Evolutionary conservation across 2,888 invertebrate genomes (phyloP), one percentile per base, ranked within the genome.

Genomic region (Eupsilia transversa): DNA sequence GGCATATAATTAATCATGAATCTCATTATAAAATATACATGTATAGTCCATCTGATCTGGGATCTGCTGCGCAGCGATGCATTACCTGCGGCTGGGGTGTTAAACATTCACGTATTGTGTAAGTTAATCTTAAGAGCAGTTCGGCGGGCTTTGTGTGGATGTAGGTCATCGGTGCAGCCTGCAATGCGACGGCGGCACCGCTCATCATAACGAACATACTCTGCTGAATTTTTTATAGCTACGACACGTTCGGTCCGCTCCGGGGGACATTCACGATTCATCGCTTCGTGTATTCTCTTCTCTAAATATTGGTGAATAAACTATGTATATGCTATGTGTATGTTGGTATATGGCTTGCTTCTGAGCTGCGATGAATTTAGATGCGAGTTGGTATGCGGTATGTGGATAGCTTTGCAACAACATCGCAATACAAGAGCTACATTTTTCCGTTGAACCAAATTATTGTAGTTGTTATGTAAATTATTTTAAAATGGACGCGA

Each of bases 131-230:
- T 79, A 82, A 79, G 78, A 83, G 77, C 71, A 72, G 79, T 77
- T 80, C 78, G 68, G 72, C 33, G 71, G 83, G 87, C 86, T 89
- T 90, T 92, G 91, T 90, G 85, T 85, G 88, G 88, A 94, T 94
- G 88, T 95, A 94, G 95, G 95, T 94, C 95, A 94, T 93, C 91
- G 88, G 89, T 86, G 94, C 92, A 93, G 88, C 91, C 94, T 95
- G 95, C 95, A 95, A 87, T 95, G 95, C 95, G 94, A 87, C 89
- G 91, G 87, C 89, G 91, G 87, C 70, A 67, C 75, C 77, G 86
- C 87, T 89, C 88, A 85, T 88, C 90, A 90, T 88, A 89, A 84
- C 84, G 83, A 83, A 88, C 83, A 65, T 81, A n/a, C n/a, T 74
- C 83, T 74, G 72, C 86, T 89, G 87, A 88, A 86, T 89, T 88